Evolutionary conservation across 2,888 invertebrate genomes (phyloP), one percentile per base, ranked within the genome.

Genomic region (Piscicola geometra): DNA sequence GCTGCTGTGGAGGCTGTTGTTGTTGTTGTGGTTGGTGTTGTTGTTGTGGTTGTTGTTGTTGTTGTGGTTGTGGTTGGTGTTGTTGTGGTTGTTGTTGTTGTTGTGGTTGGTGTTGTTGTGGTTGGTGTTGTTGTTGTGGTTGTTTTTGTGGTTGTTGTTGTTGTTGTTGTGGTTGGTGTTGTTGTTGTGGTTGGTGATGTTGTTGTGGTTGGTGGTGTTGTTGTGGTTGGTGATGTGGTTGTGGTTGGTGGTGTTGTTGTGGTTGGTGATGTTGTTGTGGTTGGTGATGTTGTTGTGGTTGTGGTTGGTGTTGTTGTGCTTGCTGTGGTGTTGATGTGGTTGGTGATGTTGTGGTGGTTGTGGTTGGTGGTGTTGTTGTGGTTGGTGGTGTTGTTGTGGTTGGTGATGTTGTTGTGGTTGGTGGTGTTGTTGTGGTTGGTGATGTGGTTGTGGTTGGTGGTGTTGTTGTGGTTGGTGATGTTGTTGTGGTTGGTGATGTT

Each of bases 241-340:
- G 64, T 12, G 3, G 64, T n/a, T 28, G 21, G 21, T 12, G 64
- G 5, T n/a, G 21, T 28, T 64, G 9, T 64, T 64, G 9, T 28
- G 5, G 21, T 28, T 64, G 9, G 5, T 28, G 9, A 12, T 64
- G 9, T 28, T 64, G 21, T 28, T 64, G 21, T 64, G 5, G 21
- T 64, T 64, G 64, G 21, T 30, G 21, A 28, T 64, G 21, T 3
- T 64, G 5, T 64, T 64, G 64, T 64, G 5, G 64, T 9, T 64
- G 21, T 64, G 30, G 64, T 64, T 64, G 64, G 5, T 64, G 21
- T 64, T 64, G 21, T 64, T n/a, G 21, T 64, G n/a, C n/a, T n/a
- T n/a, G n/a, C n/a, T n/a, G 5, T 28, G 9, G 3, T 64, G 9
- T 28, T 64, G 21, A 12, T 64, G 21, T 64, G 5, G 21, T 64